Base-by-base conservation (phyloP, 2,797 vertebrate species). In the Dicrostonyx torquatus region DNA sequence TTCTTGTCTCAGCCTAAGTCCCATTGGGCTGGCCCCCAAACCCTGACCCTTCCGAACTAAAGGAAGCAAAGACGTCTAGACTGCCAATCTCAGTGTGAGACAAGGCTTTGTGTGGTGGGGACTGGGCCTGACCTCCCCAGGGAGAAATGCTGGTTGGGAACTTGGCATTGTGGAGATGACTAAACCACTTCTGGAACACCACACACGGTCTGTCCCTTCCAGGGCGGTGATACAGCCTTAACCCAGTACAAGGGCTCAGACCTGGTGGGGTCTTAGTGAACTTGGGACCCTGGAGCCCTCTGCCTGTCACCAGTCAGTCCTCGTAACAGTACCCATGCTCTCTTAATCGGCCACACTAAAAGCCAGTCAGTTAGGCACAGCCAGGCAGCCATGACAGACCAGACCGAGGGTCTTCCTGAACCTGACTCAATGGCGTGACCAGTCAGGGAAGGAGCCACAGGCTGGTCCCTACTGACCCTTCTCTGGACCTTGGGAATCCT, bases 31-130 rank as follows among this genome's bases (percentile, higher is more conserved):
- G 43, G 91, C 96, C 91, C 93, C 92, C 95, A 96, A 94, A 95
- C 97, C 92, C 90, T 97, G 97, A 97, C 97, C 98, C 96, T 4
- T 40, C 17, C 40, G 24, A 96, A 98, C 97, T 97, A 97, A 98
- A 97, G 96, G 95, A 89, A 97, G 95, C 43, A 48, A 92, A 91
- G 97, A 95, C 1, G 96, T 97, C 98, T 97, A 97, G 98, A 98
- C 97, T 68, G 86, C 68, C 64, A 2, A 97, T 95, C 97, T 97
- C 97, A 18, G 3, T 1, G 60, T 18, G 88, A 97, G 97, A 97
- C 78, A 96, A 96, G 96, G 96, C 24, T 97, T 96, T 97, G 98
- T 97, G 92, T 86, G 95, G 80, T 93, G 0, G 4, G 90, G 40
- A 34, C 83, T 0, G 75, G 88, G 89, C 85, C 96, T 40, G 97